Base-by-base conservation (phyloP, 2,888 invertebrate species). In the Pyrrhosoma nymphula region DNA sequence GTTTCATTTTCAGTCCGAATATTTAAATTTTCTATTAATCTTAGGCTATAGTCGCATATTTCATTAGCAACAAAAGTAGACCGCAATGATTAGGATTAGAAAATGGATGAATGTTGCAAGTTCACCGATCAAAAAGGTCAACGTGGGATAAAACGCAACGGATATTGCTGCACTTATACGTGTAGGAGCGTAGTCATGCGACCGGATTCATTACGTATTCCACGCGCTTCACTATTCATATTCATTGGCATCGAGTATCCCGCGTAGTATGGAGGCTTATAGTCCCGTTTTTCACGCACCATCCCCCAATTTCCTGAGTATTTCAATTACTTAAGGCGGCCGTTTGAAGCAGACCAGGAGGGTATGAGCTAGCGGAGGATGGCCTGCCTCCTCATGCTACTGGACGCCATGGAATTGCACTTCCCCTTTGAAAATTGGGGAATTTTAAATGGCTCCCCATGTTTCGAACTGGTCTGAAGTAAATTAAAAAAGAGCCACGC, bases 311-410 rank as follows among this genome's bases (percentile, higher is more conserved):
- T 35, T 82, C 82, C 82, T 16, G 82, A 82, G 82, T 16, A 16
- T 82, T 82, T 82, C 82, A 82, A 82, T 82, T 82, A 82, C 82
- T 82, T 35, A 82, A 82, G 30, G 82, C 30, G 30, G 35, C 30
- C 35, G 30, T 82, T 82, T 35, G n/a, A 82, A 35, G 16, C 35
- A 18, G 4, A 14, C 35, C 6, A 82, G 82, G 23, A 60, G 69
- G 60, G 60, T 60, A 8, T 26, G 82, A 2, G 8, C 2, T 26
- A 69, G 10, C 69, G n/a, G 69, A 30, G n/a, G 8, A 69, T 0
- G 26, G n/a, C 26, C n/a, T 3, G 35, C 26, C 35, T 35, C 26
- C 35, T 35, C 69, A 35, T 82, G 35, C 8, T 82, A 26, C n/a
- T 12, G 30, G 82, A 35, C 0, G 82, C 60, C 47, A 47, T 47